Evolutionary conservation across 2,888 invertebrate species (phyloP).

Genomic region (Aleiodes alternator): DNA sequence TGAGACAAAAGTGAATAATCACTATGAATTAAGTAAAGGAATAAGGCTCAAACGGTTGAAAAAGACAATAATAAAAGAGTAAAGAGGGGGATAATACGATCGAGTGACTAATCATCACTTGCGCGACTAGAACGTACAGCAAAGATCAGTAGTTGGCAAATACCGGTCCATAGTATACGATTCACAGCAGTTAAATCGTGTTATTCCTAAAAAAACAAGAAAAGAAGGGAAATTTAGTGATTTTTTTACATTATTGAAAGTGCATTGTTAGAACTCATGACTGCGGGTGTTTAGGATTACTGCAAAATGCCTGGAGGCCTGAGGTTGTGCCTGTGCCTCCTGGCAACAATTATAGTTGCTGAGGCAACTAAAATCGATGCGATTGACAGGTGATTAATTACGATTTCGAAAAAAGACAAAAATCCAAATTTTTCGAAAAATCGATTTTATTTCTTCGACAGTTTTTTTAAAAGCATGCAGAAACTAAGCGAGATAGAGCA

Average conservation of each 20-base stretch:
- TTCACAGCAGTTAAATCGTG: background rate
- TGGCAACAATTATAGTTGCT: conserved; percentile 25
- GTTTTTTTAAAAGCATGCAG: no score
- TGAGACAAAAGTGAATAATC: conserved; percentile 19
- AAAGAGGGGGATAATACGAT: conserved; percentile 13
- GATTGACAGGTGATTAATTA: conserved; percentile 39
- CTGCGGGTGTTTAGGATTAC: conserved; percentile 5
- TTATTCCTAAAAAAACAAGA: no score
- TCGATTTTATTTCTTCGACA: no score
- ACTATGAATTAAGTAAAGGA: conserved; percentile 6
- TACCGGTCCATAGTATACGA: conserved; percentile 15
- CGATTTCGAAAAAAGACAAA: background rate
- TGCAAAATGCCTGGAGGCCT: background rate
- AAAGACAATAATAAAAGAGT: conserved; percentile 17
- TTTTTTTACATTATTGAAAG: background rate
- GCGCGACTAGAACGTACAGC: background rate
- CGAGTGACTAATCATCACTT: conserved; percentile 11
- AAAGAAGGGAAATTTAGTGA: no score
- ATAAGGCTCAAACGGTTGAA: conserved; percentile 10
- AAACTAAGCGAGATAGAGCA: background rate
- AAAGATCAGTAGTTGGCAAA: conserved; percentile 18
- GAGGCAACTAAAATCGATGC: conserved; percentile 34
- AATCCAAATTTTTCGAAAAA: background rate
- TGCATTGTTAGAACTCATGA: conserved; percentile 1
- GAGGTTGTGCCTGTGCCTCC: background rate